phyloP scores from a whole-genome alignment of 2,113 vertebrate genomes.

The Gasterosteus nipponicus region DNA sequence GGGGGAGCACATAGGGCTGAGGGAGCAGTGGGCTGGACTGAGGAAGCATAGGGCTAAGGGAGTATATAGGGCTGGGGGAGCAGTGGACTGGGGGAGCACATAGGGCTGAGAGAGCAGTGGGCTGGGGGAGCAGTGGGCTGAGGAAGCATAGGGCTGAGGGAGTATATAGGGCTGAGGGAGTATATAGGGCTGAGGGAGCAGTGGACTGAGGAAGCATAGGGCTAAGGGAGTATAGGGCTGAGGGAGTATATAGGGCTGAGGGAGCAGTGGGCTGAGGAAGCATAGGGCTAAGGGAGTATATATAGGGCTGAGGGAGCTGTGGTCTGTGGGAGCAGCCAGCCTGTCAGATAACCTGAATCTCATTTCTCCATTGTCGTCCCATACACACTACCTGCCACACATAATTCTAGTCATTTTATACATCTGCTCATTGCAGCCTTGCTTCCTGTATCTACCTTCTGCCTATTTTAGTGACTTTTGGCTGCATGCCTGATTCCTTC shows the following conservation, averaged over 20 bases:
- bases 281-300: not conserved
- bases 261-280: not conserved
- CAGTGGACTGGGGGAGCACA: not conserved
- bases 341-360: not conserved
- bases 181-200: too few relatives aligned
- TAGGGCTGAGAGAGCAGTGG: not conserved
- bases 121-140: not conserved
- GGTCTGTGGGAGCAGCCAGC: not conserved
- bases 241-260: too few relatives aligned
- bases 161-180: too few relatives aligned
- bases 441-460: constrained; percentile 10
- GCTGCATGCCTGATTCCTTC: constrained; percentile 49
- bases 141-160: not conserved
- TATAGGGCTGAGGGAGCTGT: too few relatives aligned
- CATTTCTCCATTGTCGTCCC: not conserved
- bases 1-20: not conserved
- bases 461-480: constrained; percentile 39
- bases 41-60: not conserved
- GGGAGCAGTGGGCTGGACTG: not conserved
- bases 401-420: not conserved
- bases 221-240: not conserved
- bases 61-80: not conserved
- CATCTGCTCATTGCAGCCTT: constrained; percentile 1
- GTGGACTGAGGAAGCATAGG: not conserved
- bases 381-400: not conserved